These are phyloP conservation scores for Troglohyphantes excavatus DNA, from an alignment of 2,888 invertebrate genomes.

Conservation along the genomic window DNA sequence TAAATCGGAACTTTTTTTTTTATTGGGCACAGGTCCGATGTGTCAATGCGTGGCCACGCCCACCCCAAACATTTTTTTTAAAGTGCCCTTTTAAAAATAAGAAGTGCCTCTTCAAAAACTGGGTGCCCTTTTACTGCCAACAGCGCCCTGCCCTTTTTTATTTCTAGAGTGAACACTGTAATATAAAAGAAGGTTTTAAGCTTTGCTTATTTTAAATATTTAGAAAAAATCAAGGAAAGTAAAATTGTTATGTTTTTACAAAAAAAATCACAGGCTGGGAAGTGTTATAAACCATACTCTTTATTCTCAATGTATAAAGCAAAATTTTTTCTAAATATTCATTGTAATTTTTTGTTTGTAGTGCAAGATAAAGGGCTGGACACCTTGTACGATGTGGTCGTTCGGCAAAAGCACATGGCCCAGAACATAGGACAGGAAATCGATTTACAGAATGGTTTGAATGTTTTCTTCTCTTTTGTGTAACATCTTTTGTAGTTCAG, in stretches of 20 bases:
- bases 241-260: background rate
- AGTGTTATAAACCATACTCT: background rate
- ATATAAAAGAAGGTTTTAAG: no score
- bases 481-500: background rate
- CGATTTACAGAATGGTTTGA: slow-evolving; percentile 89
- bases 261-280: background rate
- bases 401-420: slow-evolving; percentile 89
- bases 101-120: no score
- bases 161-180: no score
- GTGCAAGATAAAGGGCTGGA: slow-evolving; percentile 91
- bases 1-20: no score
- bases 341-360: slow-evolving; percentile 81
- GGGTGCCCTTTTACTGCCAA: no score
- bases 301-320: background rate
- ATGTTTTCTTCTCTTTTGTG: background rate
- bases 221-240: background rate
- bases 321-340: background rate
- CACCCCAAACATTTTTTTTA: no score
- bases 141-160: no score
- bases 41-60: no score
- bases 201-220: no score
- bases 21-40: no score
- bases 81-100: no score
- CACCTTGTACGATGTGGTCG: slow-evolving; percentile 88
- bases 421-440: slow-evolving; percentile 89